Conservation (phyloP, 2,888 invertebrate species). For the Ernsta delagoae region DNA sequence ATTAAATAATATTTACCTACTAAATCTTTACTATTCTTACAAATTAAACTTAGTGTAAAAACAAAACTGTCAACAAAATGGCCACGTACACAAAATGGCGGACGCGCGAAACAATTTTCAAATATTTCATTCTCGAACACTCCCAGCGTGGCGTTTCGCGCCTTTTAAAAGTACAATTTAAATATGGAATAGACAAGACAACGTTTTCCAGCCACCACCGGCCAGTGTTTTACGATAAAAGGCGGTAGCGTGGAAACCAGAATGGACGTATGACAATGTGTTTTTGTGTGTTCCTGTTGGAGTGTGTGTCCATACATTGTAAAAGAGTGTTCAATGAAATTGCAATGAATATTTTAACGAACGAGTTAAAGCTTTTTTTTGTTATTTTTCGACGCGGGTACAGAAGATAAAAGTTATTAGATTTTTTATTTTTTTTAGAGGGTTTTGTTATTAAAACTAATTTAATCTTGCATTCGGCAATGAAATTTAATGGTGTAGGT, state of each 20-base stretch:
- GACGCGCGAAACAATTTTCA: conserved; percentile 11
- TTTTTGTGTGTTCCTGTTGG: conserved; percentile 30
- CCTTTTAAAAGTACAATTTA: conserved; percentile 20
- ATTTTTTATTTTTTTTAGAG: no score
- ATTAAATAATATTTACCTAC: no score
- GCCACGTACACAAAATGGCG: conserved; percentile 19
- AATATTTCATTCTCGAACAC: conserved; percentile 21
- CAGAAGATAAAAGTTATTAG: no score
- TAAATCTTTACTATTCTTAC: no score
- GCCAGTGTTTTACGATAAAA: no score
- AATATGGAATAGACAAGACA: conserved; percentile 31
- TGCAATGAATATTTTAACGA: conserved; percentile 29
- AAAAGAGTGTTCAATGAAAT: conserved; percentile 23
- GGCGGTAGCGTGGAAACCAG: no score
- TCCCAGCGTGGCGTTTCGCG: conserved; percentile 4
- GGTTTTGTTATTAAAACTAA: no score
- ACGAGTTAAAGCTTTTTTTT: neutral
- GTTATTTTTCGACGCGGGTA: no score
- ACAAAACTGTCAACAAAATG: conserved; percentile 10
- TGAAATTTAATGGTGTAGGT: no score
- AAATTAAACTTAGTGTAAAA: no score
- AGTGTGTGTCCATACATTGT: conserved; percentile 18
- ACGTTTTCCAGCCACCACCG: conserved; percentile 15
- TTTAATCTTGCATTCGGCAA: no score
- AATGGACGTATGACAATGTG: conserved; percentile 9